phyloP scores from a whole-genome alignment of 2,797 vertebrate species.

The Sebastes aleutianus region DNA sequence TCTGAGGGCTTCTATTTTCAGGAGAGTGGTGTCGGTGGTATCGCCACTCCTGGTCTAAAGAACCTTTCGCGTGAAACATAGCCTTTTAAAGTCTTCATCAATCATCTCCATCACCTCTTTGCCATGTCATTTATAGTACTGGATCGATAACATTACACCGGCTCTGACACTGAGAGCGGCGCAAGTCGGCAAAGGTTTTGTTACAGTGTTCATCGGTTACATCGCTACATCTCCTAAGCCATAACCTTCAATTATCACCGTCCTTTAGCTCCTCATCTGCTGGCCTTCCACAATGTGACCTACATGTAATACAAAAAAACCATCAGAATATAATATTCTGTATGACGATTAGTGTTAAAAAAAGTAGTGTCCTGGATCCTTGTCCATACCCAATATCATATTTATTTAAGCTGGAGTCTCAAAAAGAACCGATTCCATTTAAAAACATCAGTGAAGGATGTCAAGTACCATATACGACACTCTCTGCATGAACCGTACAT shows the following conservation, averaged over 20 bases:
- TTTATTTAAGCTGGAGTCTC: not conserved
- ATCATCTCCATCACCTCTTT: slow-evolving; percentile 18
- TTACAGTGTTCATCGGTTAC: slow-evolving; percentile 34
- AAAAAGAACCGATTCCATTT: not conserved
- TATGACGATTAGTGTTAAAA: not conserved
- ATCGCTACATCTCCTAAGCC: not conserved
- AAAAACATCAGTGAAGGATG: not conserved
- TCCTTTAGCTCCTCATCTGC: not conserved
- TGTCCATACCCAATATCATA: not conserved
- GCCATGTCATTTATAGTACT: slow-evolving; percentile 23
- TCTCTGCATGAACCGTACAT: not conserved
- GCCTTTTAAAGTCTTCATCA: slow-evolving; percentile 28
- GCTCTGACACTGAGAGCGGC: slow-evolving; percentile 21
- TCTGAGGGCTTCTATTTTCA: slow-evolving; percentile 29
- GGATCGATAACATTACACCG: slow-evolving; percentile 33
- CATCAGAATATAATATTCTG: not conserved
- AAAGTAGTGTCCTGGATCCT: not conserved
- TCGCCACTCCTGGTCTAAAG: not conserved
- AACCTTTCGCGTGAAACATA: slow-evolving; percentile 26
- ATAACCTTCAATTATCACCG: slow-evolving; percentile 19
- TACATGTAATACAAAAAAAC: not conserved
- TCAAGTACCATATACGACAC: not conserved
- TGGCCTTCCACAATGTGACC: not conserved
- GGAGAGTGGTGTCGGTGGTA: not conserved
- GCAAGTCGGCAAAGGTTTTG: slow-evolving; percentile 19